These are phyloP conservation scores for Gymnocephalus cernua DNA, from an alignment of 2,113 vertebrate genomes.

Conservation along the genomic window DNA sequence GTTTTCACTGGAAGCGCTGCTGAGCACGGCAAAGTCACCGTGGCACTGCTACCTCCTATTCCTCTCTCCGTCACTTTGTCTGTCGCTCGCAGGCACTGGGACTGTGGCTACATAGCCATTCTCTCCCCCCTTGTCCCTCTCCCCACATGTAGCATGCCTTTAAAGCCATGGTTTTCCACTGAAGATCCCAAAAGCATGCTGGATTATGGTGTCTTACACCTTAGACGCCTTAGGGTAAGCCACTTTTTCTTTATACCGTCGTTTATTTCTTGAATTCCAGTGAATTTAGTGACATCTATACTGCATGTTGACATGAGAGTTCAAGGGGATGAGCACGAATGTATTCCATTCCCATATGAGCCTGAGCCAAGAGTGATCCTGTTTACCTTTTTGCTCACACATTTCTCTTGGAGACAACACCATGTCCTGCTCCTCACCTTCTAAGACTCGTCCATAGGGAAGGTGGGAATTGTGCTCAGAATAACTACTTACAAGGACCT, in stretches of 20 bases:
- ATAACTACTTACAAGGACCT: constrained; percentile 11
- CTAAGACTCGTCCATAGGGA: neutral
- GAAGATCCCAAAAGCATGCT: constrained; percentile 86
- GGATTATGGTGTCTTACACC: constrained; percentile 86
- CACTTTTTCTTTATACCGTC: constrained; percentile 17
- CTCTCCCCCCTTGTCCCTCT: neutral
- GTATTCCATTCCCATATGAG: constrained; percentile 2
- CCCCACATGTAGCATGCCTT: constrained; percentile 60
- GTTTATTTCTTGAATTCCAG: constrained; percentile 2
- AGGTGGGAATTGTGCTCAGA: constrained; percentile 4
- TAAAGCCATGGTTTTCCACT: constrained; percentile 69
- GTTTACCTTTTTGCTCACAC: constrained; percentile 18
- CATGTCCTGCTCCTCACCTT: constrained; percentile 8
- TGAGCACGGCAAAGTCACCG: constrained; percentile 58
- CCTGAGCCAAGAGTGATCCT: neutral
- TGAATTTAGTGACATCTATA: neutral
- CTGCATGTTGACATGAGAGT: neutral
- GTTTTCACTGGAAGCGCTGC: constrained; percentile 61
- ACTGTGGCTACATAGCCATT: constrained; percentile 74
- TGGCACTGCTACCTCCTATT: constrained; percentile 31
- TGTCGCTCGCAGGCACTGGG: constrained; percentile 43
- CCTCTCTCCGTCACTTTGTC: constrained; percentile 30
- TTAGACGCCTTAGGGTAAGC: constrained; percentile 89
- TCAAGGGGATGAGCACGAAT: constrained; percentile 5
- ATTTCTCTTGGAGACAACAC: neutral